These are phyloP conservation scores for Thumatha senex DNA, from an alignment of 2,888 invertebrate genomes.

Conservation along the genomic window DNA sequence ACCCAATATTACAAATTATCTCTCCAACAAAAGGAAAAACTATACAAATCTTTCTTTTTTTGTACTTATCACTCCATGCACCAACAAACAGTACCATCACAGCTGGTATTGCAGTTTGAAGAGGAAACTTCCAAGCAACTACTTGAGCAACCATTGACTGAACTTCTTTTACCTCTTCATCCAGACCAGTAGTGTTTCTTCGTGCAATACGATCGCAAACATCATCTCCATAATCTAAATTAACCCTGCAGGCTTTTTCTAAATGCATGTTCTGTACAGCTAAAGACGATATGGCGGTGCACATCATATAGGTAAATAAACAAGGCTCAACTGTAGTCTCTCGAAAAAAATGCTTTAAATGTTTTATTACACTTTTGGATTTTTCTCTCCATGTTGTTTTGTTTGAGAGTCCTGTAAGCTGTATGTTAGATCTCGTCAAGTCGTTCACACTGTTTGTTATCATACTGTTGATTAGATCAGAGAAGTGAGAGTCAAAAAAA, in stretches of 20 bases:
- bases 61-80: slow-evolving; percentile 85
- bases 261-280: slow-evolving; percentile 83
- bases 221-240: slow-evolving; percentile 75
- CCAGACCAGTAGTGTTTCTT: slow-evolving; percentile 70
- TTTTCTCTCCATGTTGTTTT: slow-evolving; percentile 60
- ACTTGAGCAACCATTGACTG: slow-evolving; percentile 80
- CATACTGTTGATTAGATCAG: slow-evolving; percentile 46
- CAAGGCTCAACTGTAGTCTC: slow-evolving; percentile 87
- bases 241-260: slow-evolving; percentile 84
- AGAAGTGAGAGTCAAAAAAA: slow-evolving; percentile 51
- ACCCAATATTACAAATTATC: slow-evolving; percentile 77
- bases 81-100: slow-evolving; percentile 83
- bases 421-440: slow-evolving; percentile 66
- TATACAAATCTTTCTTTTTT: slow-evolving; percentile 83
- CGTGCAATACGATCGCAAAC: slow-evolving; percentile 78
- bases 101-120: slow-evolving; percentile 84
- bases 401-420: slow-evolving; percentile 54
- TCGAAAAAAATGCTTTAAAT: slow-evolving; percentile 58
- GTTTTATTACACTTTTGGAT: slow-evolving; percentile 60
- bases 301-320: slow-evolving; percentile 85
- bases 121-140: slow-evolving; percentile 83
- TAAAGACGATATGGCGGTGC: slow-evolving; percentile 85
- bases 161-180: slow-evolving; percentile 66
- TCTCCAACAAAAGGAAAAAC: slow-evolving; percentile 83
- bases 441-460: slow-evolving; percentile 59